Evolutionary conservation across 2,888 invertebrate species (phyloP).

Genomic region (Erannis defoliaria): DNA sequence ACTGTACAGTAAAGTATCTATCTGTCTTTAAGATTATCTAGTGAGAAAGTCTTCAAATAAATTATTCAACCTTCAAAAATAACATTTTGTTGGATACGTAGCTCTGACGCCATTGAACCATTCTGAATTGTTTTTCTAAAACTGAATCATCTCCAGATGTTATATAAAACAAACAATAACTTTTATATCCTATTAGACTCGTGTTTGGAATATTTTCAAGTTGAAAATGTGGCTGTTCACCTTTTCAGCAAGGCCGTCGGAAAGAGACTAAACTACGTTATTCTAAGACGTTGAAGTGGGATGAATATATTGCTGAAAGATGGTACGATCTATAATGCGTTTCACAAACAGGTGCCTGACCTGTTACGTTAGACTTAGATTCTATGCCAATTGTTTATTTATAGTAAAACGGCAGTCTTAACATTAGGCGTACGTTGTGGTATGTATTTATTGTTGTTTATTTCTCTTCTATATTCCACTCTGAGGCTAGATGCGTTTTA

Average conservation of each 20-base stretch:
- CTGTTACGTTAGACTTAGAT: slow-evolving; percentile 50
- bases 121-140: slow-evolving; percentile 12
- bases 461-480: no score
- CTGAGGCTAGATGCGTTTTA: no score
- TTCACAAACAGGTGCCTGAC: slow-evolving; percentile 54
- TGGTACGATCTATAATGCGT: slow-evolving; percentile 47
- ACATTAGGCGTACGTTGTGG: slow-evolving; percentile 7
- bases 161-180: slow-evolving; percentile 32
- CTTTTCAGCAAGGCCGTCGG: slow-evolving; percentile 65
- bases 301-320: slow-evolving; percentile 48
- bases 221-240: slow-evolving; percentile 59
- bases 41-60: neutral
- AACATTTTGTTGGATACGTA: neutral
- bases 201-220: slow-evolving; percentile 29
- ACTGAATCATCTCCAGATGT: slow-evolving; percentile 30
- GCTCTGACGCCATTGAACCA: slow-evolving; percentile 20
- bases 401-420: slow-evolving; percentile 29
- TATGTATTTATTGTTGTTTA: no score
- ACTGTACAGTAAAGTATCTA: no score
- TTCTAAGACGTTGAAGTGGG: slow-evolving; percentile 43
- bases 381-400: slow-evolving; percentile 55
- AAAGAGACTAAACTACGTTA: slow-evolving; percentile 46
- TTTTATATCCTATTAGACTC: slow-evolving; percentile 44
- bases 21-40: neutral
- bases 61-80: neutral